These are phyloP conservation scores for Macroglossus sobrinus DNA, from an alignment of 2,113 vertebrate species.

Conservation along the genomic window DNA sequence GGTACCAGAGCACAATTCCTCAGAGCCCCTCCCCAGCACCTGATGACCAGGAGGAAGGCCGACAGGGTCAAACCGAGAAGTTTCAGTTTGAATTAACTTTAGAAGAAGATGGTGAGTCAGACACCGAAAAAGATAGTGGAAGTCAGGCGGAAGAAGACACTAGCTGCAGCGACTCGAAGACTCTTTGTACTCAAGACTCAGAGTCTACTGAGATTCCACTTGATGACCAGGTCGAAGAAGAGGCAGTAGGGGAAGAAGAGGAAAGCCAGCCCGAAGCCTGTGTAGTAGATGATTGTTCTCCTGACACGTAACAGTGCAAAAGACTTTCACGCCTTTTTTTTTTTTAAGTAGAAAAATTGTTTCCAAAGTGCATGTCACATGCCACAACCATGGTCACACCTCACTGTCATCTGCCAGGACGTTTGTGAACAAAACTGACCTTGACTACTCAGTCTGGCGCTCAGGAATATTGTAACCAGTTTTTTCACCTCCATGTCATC, in stretches of 20 bases:
- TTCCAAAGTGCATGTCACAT: constrained; percentile 89
- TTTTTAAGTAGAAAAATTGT: constrained; percentile 80
- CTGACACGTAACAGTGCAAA: constrained; percentile 90
- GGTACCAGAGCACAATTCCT: constrained; percentile 99
- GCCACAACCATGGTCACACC: constrained; percentile 85
- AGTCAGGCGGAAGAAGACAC: constrained; percentile 97
- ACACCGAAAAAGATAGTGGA: constrained; percentile 97
- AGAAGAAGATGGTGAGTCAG: constrained; percentile 96
- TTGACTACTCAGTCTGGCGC: constrained; percentile 94
- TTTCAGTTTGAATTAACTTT: constrained; percentile 99
- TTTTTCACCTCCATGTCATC: constrained; percentile 80
- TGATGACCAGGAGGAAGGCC: constrained; percentile 92
- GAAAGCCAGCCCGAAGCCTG: constrained; percentile 84
- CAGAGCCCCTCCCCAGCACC: constrained; percentile 96
- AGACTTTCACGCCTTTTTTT: constrained; percentile 50
- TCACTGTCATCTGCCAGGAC: constrained; percentile 83
- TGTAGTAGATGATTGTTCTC: constrained; percentile 83
- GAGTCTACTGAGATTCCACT: constrained; percentile 98
- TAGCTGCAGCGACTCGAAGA: constrained; percentile 98
- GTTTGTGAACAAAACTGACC: constrained; percentile 87
- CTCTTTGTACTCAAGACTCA: constrained; percentile 98
- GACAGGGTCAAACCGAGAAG: constrained; percentile 93
- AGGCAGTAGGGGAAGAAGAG: constrained; percentile 86
- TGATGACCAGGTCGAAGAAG: constrained; percentile 94
- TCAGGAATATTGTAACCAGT: constrained; percentile 94